These are phyloP conservation scores for Propithecus deckenii DNA, from an alignment of 2,797 vertebrate species.

Conservation along the genomic window DNA sequence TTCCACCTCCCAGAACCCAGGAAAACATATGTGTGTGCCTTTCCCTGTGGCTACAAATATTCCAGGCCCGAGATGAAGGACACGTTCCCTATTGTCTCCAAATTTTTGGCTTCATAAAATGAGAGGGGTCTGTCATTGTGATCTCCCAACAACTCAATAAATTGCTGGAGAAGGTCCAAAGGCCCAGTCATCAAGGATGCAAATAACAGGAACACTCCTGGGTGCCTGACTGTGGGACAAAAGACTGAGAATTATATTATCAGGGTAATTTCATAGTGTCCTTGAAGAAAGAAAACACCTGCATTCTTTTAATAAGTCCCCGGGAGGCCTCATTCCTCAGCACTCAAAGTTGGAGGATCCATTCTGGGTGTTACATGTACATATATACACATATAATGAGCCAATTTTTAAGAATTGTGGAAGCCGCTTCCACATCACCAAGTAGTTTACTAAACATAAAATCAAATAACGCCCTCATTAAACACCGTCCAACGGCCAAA, in stretches of 20 bases:
- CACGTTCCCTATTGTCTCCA: background rate
- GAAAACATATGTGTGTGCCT: background rate
- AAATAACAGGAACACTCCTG: background rate
- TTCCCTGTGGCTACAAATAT: background rate
- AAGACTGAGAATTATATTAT: conserved; percentile 42
- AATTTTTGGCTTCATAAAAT: background rate
- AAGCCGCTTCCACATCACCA: conserved; percentile 34
- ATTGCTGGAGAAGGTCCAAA: background rate
- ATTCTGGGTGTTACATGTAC: background rate
- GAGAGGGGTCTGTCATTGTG: background rate
- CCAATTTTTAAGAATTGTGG: background rate
- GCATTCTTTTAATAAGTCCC: conserved; percentile 53
- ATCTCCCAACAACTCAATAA: background rate
- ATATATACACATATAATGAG: background rate
- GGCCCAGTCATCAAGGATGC: background rate
- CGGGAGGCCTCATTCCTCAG: conserved; percentile 35
- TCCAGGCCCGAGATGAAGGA: background rate
- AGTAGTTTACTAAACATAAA: conserved; percentile 43
- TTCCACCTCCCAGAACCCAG: background rate
- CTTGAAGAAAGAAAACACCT: conserved; percentile 21
- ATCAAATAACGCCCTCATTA: conserved; percentile 6
- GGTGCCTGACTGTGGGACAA: background rate
- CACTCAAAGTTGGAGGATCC: background rate
- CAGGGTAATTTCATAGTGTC: background rate
- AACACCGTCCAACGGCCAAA: background rate